These are phyloP conservation scores for Amphimedon queenslandica DNA, from an alignment of 37 sponge, comb jelly and placozoan species.

Conservation along the genomic window DNA sequence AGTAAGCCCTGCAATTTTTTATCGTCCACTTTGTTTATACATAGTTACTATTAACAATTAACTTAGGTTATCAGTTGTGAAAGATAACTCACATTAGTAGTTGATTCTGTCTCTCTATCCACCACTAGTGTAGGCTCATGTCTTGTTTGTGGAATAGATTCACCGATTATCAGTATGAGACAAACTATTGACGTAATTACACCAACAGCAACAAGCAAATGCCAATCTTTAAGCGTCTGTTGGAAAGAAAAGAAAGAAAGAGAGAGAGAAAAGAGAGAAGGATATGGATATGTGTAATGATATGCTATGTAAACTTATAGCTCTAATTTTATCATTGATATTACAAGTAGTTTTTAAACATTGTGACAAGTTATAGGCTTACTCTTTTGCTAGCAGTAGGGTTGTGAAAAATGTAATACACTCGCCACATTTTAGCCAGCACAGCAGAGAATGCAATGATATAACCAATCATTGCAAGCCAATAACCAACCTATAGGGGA, in stretches of 20 bases:
- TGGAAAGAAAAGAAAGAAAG: background rate
- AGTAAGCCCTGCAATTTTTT: too few species aligned
- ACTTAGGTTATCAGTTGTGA: too few species aligned
- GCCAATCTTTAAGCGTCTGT: conserved; percentile 2
- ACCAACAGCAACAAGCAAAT: background rate
- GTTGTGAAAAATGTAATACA: conserved; percentile 5
- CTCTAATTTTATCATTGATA: too few species aligned
- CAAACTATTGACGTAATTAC: background rate
- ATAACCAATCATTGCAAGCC: background rate
- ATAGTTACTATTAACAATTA: too few species aligned
- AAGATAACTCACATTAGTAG: conserved; percentile 5
- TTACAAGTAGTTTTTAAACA: too few species aligned
- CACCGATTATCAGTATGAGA: background rate
- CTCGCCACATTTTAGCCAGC: conserved; percentile 8
- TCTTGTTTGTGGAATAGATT: background rate
- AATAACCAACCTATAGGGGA: background rate
- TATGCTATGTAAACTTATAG: too few species aligned
- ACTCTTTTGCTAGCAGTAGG: conserved; percentile 1
- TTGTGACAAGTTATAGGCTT: background rate
- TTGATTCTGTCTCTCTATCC: conserved; percentile 1
- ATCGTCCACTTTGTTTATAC: too few species aligned
- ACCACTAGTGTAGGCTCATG: background rate
- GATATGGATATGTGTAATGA: too few species aligned
- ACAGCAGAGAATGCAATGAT: background rate
- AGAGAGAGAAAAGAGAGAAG: too few species aligned